A percentile compares a stretch with the other conserved stretches of the same genome.
Conservation (phyloP, 2,797 vertebrate genomes). For the Streptopelia turtur region DNA sequence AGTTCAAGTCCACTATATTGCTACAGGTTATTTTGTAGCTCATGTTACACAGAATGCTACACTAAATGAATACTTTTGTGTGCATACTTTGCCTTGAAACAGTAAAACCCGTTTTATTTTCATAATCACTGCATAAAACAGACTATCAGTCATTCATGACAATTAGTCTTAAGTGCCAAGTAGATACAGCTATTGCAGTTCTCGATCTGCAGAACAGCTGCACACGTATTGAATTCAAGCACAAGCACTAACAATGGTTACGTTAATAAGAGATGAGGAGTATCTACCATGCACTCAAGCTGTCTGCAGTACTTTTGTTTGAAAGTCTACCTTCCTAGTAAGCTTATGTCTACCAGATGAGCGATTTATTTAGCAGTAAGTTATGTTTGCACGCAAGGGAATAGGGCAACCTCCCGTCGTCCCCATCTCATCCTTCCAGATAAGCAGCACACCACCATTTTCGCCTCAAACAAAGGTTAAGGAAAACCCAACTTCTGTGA, state of each 20-base stretch:
- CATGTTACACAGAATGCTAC: rapidly evolving
- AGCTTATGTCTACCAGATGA: background rate
- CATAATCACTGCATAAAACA: background rate
- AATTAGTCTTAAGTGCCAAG: background rate
- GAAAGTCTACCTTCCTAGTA: background rate
- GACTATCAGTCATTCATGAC: background rate
- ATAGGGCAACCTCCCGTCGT: background rate
- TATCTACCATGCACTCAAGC: background rate
- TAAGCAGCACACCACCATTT: constrained; percentile 43
- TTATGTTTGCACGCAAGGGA: background rate
- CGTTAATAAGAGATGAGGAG: background rate
- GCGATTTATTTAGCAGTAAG: background rate
- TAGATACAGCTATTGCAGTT: background rate
- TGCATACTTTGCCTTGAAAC: background rate
- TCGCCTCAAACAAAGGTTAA: constrained; percentile 24
- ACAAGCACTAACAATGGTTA: background rate
- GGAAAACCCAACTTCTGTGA: background rate
- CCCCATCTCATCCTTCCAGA: constrained; percentile 17
- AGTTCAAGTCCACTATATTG: background rate
- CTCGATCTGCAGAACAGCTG: background rate
- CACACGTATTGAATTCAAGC: background rate
- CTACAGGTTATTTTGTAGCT: background rate
- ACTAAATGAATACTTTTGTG: background rate
- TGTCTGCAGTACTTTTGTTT: background rate
- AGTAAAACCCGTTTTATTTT: background rate